Evolutionary conservation across 1,140 invertebrate species (phyloP), one percentile per base, ranked within the genome.

Genomic region (Drosophila sturtevanti): DNA sequence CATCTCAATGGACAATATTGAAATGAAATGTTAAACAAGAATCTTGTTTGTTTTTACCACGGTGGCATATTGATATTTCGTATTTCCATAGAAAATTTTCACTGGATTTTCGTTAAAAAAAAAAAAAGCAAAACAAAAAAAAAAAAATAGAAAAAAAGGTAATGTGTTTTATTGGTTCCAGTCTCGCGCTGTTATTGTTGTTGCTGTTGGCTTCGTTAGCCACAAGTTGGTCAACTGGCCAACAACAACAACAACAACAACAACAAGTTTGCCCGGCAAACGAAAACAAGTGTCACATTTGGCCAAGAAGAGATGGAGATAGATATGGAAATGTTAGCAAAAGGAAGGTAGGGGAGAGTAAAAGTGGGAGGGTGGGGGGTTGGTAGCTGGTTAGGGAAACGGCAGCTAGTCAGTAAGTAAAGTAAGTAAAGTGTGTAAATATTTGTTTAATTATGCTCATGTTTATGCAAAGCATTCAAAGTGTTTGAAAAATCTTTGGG

Each of bases 401-500:
- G 62, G 72, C 75, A 63, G 63, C 52, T 54, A 67, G 69, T 75
- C 73, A 73, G 75, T 67, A 54, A 84, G 77, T 72, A 70, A 31
- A 55, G 65, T 77, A 81, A 78, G 71, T 67, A 79, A 85, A 82
- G 75, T 89, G 79, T 63, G 79, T 82, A 89, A 87, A 87, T 87
- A 89, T 87, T 87, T 89, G 58, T 82, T 87, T 87, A 87, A 87
- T 87, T 89, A 89, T 89, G 82, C 84, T 86, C 70, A 86, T 86
- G 79, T 86, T 86, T 72, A 73, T 86, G 77, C 68, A 69, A 81
- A 60, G 69, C 78, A 77, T 77, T 67, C 74, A 59, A 70, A 72
- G 68, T 71, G 73, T 21, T 61, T 77, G 61, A 60, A 34, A 60
- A 60, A 70, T 70, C 60, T 64, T 54, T 48, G 70, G 63, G 3